These are phyloP conservation scores for Melitaea athalia DNA, from an alignment of 2,888 invertebrate genomes.

Conservation along the genomic window DNA sequence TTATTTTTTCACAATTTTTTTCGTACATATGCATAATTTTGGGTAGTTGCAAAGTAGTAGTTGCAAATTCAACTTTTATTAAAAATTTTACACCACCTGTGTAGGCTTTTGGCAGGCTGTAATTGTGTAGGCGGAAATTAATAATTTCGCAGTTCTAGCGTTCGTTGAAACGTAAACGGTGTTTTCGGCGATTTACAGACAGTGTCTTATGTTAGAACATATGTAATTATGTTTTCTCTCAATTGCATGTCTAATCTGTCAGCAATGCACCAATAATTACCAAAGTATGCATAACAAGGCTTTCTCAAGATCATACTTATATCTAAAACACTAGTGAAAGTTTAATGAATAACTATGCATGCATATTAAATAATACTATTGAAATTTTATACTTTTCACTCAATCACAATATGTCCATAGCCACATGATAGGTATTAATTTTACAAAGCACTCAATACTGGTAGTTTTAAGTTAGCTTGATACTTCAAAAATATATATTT, in stretches of 20 bases:
- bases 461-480: too few species aligned
- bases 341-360: constrained; percentile 33
- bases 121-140: constrained; percentile 29
- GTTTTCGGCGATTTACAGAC: constrained; percentile 1
- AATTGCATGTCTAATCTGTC: constrained; percentile 40
- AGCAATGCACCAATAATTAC: constrained; percentile 68
- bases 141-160: constrained; percentile 9
- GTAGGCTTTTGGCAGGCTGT: constrained; percentile 24
- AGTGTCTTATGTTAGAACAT: neutral
- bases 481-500: too few species aligned
- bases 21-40: neutral
- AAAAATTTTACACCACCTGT: constrained; percentile 2
- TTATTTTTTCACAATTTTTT: constrained; percentile 15
- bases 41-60: neutral
- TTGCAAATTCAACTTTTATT: neutral
- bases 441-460: neutral
- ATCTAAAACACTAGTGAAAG: constrained; percentile 45
- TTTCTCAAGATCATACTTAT: constrained; percentile 46
- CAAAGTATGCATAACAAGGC: constrained; percentile 44
- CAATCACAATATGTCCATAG: neutral
- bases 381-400: constrained; percentile 4
- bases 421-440: neutral
- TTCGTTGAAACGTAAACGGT: neutral
- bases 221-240: constrained; percentile 29
- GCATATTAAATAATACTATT: constrained; percentile 17